These are phyloP conservation scores for Hypomecis punctinalis DNA, from an alignment of 2,888 invertebrate genomes.

Conservation along the genomic window DNA sequence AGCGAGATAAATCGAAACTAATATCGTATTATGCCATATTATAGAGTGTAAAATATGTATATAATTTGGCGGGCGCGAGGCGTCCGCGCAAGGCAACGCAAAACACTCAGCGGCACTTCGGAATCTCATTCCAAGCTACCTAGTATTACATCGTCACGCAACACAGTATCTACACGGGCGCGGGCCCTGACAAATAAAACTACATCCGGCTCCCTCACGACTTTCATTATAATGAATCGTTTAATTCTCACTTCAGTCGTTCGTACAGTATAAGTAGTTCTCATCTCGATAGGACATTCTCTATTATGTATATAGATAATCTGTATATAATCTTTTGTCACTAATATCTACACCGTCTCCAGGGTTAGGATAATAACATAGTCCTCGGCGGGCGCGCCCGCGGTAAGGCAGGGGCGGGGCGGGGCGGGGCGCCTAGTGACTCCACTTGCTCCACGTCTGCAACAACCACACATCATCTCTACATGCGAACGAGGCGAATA, in stretches of 20 bases:
- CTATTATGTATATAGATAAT: slow-evolving; percentile 84
- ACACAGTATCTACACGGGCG: slow-evolving; percentile 58
- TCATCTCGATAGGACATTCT: slow-evolving; percentile 81
- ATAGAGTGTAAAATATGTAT: slow-evolving; percentile 79
- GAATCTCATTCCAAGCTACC: slow-evolving; percentile 81
- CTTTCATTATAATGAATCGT: slow-evolving; percentile 73
- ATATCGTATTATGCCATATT: slow-evolving; percentile 85
- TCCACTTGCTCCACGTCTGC: slow-evolving; percentile 83
- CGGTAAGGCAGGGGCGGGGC: slow-evolving; percentile 57
- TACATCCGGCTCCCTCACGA: slow-evolving; percentile 73
- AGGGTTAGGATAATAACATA: slow-evolving; percentile 76
- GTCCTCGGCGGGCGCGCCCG: slow-evolving; percentile 63
- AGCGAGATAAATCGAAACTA: slow-evolving; percentile 69
- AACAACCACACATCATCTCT: slow-evolving; percentile 39
- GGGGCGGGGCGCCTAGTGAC: slow-evolving; percentile 66
- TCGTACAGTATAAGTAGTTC: slow-evolving; percentile 77
- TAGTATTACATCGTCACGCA: slow-evolving; percentile 57
- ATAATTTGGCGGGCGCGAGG: slow-evolving; percentile 64
- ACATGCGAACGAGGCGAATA: neutral
- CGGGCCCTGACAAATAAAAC: slow-evolving; percentile 64
- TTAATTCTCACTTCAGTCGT: slow-evolving; percentile 79
- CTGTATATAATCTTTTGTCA: slow-evolving; percentile 84
- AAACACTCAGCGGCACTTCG: slow-evolving; percentile 66
- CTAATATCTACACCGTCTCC: slow-evolving; percentile 85
- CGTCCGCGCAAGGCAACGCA: slow-evolving; percentile 68